A percentile compares a stretch with the other conserved stretches of the same genome.
Evolutionary conservation across 2,797 vertebrate species (phyloP).

Genomic region (Labroides dimidiatus): DNA sequence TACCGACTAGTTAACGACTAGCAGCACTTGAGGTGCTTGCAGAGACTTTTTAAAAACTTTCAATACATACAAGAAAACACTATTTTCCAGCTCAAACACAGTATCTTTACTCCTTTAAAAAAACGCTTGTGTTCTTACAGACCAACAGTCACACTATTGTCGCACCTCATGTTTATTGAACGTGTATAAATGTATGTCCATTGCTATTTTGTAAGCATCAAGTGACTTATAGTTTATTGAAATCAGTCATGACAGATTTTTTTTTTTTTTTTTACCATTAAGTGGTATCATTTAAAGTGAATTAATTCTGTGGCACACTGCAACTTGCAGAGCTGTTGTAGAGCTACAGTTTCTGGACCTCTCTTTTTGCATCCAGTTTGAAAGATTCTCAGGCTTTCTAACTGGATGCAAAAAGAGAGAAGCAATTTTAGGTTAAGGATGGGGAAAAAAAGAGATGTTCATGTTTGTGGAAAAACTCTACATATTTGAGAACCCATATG

Average conservation of each 20-base stretch:
- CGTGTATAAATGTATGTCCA: slow-evolving; percentile 26
- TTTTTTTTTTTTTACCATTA: neutral
- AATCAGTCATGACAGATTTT: neutral
- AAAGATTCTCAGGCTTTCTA: too few species aligned
- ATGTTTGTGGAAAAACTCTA: too few species aligned
- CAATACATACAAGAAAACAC: slow-evolving; percentile 63
- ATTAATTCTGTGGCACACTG: too few species aligned
- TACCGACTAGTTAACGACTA: slow-evolving; percentile 97
- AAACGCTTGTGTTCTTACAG: slow-evolving; percentile 54
- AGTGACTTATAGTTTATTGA: slow-evolving; percentile 13
- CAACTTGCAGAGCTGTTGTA: neutral
- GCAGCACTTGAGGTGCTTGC: slow-evolving; percentile 65
- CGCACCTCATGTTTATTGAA: slow-evolving; percentile 52
- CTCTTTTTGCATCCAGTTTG: neutral
- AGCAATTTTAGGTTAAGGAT: too few species aligned
- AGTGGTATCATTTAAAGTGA: too few species aligned
- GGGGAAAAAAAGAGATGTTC: too few species aligned
- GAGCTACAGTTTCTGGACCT: too few species aligned
- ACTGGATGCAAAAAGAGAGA: too few species aligned
- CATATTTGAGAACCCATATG: neutral
- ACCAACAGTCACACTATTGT: slow-evolving; percentile 72
- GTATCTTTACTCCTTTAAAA: slow-evolving; percentile 35
- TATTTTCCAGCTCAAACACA: slow-evolving; percentile 63
- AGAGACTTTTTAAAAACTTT: slow-evolving; percentile 70
- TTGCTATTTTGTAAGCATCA: slow-evolving; percentile 2